Percentiles rank a stretch among this genome's conserved stretches.
These are phyloP conservation scores for Bubalus kerabau DNA, from an alignment of 2,113 vertebrate genomes.

Conservation along the genomic window DNA sequence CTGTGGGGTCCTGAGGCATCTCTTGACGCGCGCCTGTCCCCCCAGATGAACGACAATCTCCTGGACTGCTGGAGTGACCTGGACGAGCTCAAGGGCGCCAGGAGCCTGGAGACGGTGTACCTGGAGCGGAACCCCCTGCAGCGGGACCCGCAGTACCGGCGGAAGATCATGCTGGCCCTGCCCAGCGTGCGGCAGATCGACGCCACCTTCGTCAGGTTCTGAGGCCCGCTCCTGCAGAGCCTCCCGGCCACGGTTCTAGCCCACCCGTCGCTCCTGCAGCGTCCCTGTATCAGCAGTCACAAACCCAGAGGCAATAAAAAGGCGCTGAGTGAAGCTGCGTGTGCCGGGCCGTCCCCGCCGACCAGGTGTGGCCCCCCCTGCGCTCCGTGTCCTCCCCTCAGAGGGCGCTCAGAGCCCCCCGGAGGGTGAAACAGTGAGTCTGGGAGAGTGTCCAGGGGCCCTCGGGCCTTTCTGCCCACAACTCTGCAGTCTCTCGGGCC, in stretches of 20 bases:
- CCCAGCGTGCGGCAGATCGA: conserved; percentile 96
- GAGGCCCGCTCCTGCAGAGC: conserved; percentile 60
- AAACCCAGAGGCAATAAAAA: conserved; percentile 65
- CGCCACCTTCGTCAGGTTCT: conserved; percentile 96
- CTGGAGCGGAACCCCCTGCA: conserved; percentile 96
- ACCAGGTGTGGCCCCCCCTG: conserved; percentile 39
- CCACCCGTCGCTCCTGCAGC: conserved; percentile 66
- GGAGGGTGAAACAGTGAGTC: rapidly evolving
- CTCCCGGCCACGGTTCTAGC: conserved; percentile 62
- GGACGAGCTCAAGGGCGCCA: conserved; percentile 94
- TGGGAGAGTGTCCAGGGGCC: background rate
- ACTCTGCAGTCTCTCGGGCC: background rate
- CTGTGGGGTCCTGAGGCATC: background rate
- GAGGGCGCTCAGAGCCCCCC: background rate
- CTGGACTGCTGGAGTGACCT: conserved; percentile 97
- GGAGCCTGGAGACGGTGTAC: conserved; percentile 93
- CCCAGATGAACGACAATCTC: conserved; percentile 98
- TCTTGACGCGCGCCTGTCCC: background rate
- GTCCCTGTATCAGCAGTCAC: conserved; percentile 58
- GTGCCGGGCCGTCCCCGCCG: conserved; percentile 61
- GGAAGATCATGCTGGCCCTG: conserved; percentile 97
- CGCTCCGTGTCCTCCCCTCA: background rate
- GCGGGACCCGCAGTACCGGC: conserved; percentile 96
- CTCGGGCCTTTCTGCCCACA: background rate
- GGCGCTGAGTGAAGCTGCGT: conserved; percentile 64